Conservation (phyloP, 2,113 vertebrate species). For the Plectropomus leopardus region DNA sequence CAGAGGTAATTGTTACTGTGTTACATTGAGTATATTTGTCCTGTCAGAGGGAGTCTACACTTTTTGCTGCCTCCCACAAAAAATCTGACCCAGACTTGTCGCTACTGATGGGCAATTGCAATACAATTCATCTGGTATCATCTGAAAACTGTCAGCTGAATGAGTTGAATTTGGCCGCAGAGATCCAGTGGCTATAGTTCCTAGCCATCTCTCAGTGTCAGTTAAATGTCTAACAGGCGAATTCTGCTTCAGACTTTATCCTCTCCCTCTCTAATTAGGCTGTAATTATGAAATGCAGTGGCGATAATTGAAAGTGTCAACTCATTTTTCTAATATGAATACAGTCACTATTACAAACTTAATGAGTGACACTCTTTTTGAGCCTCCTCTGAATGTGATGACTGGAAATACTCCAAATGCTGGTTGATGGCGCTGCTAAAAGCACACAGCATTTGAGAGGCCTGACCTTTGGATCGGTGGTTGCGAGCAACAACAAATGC, state of each 20-base stretch:
- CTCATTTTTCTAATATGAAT: conserved; percentile 28
- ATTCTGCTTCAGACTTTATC: conserved; percentile 16
- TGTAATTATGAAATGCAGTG: conserved; percentile 49
- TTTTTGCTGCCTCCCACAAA: background rate
- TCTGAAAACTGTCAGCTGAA: conserved; percentile 1
- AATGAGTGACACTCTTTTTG: conserved; percentile 26
- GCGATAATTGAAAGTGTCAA: conserved; percentile 62
- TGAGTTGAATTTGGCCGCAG: conserved; percentile 2
- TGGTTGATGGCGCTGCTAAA: conserved; percentile 1
- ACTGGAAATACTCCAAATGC: conserved; percentile 29
- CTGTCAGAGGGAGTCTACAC: no score
- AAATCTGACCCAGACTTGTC: conserved; percentile 3
- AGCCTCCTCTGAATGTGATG: background rate
- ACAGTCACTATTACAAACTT: conserved; percentile 2
- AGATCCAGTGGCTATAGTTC: background rate
- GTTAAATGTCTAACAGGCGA: conserved; percentile 15
- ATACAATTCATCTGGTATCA: conserved; percentile 15
- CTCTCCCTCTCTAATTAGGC: conserved; percentile 48
- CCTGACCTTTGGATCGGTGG: conserved; percentile 48
- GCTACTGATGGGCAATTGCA: background rate
- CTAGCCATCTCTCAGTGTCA: conserved; percentile 15
- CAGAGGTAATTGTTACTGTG: background rate
- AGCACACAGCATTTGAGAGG: conserved; percentile 13
- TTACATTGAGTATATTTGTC: background rate
- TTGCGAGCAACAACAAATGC: conserved; percentile 28